Evolutionary conservation across 2,113 vertebrate genomes (phyloP).

Genomic region (Pelusios castaneus): DNA sequence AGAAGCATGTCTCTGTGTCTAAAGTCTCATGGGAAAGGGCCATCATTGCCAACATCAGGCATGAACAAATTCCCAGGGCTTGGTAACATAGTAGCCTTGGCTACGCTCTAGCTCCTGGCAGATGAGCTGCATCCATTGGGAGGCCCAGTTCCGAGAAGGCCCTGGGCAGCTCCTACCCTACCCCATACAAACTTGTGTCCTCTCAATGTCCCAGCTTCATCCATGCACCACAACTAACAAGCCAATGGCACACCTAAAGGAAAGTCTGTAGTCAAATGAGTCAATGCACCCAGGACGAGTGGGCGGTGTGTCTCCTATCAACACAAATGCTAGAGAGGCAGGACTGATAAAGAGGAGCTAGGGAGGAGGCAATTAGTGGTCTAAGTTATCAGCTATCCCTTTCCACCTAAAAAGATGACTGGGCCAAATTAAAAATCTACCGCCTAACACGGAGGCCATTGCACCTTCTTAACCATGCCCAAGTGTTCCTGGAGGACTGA

Average conservation of each 20-base stretch:
- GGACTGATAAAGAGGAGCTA: background rate
- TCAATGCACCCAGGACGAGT: background rate
- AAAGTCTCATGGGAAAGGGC: background rate
- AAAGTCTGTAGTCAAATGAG: background rate
- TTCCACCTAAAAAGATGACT: background rate
- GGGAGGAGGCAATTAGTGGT: background rate
- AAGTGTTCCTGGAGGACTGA: background rate
- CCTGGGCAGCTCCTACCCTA: background rate
- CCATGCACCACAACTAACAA: background rate
- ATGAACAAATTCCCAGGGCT: background rate
- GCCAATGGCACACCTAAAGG: background rate
- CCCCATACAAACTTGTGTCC: too few relatives aligned
- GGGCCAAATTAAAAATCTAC: background rate
- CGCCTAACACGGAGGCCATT: background rate
- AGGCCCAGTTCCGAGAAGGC: background rate
- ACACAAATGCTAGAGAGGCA: background rate
- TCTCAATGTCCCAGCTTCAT: background rate
- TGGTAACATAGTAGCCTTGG: background rate
- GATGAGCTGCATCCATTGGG: background rate
- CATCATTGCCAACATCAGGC: rapidly evolving
- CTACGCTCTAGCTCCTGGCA: background rate
- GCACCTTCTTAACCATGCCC: background rate
- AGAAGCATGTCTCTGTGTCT: background rate
- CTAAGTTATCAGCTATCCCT: background rate
- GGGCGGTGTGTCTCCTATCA: background rate